Base-by-base conservation (phyloP, 2,888 invertebrate species). In the Stenoptilia bipunctidactyla region DNA sequence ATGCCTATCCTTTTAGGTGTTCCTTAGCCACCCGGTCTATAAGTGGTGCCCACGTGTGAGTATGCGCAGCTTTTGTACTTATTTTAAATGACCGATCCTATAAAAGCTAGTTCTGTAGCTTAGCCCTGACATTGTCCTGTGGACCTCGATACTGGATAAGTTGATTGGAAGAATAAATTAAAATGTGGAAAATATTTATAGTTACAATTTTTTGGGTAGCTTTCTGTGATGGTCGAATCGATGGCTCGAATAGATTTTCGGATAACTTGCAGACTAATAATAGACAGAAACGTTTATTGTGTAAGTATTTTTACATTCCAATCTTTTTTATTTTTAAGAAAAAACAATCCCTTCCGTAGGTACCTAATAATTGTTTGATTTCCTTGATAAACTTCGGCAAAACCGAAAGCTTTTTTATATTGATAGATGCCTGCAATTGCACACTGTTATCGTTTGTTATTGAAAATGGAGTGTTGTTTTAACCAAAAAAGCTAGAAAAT, bases 101-200 rank as follows among this genome's bases (percentile, higher is more conserved):
- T 82, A 83, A 69, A 83, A 82, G 79, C 74, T 74, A 75, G 75
- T 52, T 55, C 53, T 60, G 61, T 56, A 54, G 14, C 55, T 58
- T 61, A 72, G 58, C 76, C 82, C 77, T 80, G 82, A 80, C 82
- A 83, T 80, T 83, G 77, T 66, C 67, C 70, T 65, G 52, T 47
- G 51, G 51, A 52, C 52, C 53, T 56, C 20, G 20, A 8, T 20
- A 20, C 20, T 20, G 20, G 3, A n/a, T n/a, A n/a, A n/a, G n/a
- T 20, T 3, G 20, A 5, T 20, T 3, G 20, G 20, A 20, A 5
- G 8, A 20, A 20, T 5, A 20, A 5, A 20, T 20, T 47, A 65
- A 50, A 50, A 76, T 67, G 70, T 56, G 62, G 51, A 61, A 63
- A 50, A 47, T 65, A 47, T 47, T 59, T 35, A 50, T 54, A 42